Conservation (phyloP, 2,888 invertebrate genomes). For the Eulithis testata region DNA sequence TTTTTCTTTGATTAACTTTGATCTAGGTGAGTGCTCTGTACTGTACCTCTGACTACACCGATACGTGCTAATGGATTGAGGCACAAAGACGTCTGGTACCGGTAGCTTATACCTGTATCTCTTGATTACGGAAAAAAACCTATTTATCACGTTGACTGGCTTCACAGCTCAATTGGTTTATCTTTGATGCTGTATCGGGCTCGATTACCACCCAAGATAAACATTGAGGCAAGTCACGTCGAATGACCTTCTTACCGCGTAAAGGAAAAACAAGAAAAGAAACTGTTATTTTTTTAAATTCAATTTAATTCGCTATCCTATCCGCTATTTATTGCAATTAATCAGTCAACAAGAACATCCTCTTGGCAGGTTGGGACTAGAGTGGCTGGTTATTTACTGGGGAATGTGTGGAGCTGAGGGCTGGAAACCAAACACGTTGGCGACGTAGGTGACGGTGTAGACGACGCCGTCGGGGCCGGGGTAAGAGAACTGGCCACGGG, state of each 20-base stretch:
- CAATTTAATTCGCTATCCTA: constrained; percentile 51
- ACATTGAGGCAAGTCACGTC: no score
- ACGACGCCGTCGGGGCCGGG: constrained; percentile 69
- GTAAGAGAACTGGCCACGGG: constrained; percentile 80
- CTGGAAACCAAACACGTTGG: constrained; percentile 83
- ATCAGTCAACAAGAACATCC: constrained; percentile 37
- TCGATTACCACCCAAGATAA: no score
- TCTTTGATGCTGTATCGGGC: no score
- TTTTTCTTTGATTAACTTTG: constrained; percentile 83
- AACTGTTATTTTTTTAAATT: constrained; percentile 26
- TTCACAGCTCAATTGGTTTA: no score
- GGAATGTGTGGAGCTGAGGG: constrained; percentile 68
- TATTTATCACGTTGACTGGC: not conserved
- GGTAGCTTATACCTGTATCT: constrained; percentile 23
- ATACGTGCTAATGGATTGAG: constrained; percentile 34
- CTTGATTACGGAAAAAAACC: not conserved
- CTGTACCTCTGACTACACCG: constrained; percentile 17
- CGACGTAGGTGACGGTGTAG: constrained; percentile 77
- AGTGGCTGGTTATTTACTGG: constrained; percentile 34
- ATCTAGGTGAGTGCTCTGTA: constrained; percentile 75
- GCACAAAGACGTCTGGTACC: constrained; percentile 15
- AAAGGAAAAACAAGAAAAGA: not conserved
- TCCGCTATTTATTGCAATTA: constrained; percentile 40
- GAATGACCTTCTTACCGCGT: no score
- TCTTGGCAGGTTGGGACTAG: constrained; percentile 45